Conservation (phyloP, 2,113 vertebrate genomes). For the Otolemur garnettii region DNA sequence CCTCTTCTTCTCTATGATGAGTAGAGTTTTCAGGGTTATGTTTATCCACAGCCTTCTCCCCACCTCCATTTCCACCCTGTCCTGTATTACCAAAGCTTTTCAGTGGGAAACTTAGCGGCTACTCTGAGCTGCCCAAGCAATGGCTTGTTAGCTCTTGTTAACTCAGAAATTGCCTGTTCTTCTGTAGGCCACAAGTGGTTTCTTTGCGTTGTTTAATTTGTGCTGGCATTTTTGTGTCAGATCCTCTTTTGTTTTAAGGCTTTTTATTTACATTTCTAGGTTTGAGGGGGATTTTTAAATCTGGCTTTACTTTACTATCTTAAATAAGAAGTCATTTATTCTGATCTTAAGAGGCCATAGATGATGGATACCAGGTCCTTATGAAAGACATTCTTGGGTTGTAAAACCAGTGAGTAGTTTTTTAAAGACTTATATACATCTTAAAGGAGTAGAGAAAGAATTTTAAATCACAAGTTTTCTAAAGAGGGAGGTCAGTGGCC, state of each 20-base stretch:
- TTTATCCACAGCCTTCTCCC: not conserved
- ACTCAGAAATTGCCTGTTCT: not conserved
- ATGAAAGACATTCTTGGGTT: not conserved
- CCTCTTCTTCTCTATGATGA: not conserved
- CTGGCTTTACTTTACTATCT: not conserved
- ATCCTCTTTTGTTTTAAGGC: not conserved
- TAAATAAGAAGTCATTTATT: not conserved
- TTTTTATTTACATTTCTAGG: not conserved
- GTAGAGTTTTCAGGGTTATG: not conserved
- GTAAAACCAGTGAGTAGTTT: not conserved
- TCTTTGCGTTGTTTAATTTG: not conserved
- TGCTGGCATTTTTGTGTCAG: not conserved
- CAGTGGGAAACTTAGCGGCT: not conserved
- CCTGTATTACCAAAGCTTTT: not conserved
- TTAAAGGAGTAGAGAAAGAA: not conserved
- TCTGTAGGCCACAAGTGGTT: not conserved
- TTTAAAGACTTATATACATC: not conserved
- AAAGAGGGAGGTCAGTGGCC: not conserved
- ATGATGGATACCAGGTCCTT: not conserved
- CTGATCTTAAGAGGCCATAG: not conserved
- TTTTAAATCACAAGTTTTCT: not conserved
- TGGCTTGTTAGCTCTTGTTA: not conserved
- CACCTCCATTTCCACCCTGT: not conserved
- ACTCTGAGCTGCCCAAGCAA: not conserved
- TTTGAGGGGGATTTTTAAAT: not conserved